A percentile compares a stretch with the other conserved stretches of the same genome.
These are phyloP conservation scores for Daphoenositta chrysoptera DNA, from an alignment of 2,113 vertebrate genomes.

Conservation along the genomic window DNA sequence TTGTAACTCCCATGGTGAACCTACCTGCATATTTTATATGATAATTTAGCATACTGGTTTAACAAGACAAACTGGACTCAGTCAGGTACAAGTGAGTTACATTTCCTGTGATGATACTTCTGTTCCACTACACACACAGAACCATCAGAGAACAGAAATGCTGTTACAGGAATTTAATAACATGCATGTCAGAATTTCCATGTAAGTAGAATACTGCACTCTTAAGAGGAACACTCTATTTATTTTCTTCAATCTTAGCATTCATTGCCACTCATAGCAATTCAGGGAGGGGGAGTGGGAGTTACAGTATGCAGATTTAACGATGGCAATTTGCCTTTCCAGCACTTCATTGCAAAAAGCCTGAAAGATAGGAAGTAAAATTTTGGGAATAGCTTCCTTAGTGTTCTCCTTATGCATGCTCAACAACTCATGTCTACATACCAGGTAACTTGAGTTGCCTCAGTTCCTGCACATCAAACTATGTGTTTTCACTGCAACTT, in stretches of 20 bases:
- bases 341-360: background rate
- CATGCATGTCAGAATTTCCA: background rate
- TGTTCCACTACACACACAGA: background rate
- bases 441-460: background rate
- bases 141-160: background rate
- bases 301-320: background rate
- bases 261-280: background rate
- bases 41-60: background rate
- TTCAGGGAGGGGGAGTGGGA: accelerated
- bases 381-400: background rate
- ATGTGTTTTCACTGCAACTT: background rate
- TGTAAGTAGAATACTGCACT: background rate
- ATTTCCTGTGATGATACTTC: background rate
- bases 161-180: background rate
- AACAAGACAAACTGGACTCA: background rate
- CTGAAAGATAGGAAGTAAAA: background rate
- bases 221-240: background rate
- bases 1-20: background rate
- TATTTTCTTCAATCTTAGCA: background rate
- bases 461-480: background rate
- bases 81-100: background rate
- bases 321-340: background rate
- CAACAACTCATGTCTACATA: background rate
- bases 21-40: background rate
- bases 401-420: accelerated